Conservation (phyloP, 2,888 invertebrate species). For the Apocheima hispidaria region DNA sequence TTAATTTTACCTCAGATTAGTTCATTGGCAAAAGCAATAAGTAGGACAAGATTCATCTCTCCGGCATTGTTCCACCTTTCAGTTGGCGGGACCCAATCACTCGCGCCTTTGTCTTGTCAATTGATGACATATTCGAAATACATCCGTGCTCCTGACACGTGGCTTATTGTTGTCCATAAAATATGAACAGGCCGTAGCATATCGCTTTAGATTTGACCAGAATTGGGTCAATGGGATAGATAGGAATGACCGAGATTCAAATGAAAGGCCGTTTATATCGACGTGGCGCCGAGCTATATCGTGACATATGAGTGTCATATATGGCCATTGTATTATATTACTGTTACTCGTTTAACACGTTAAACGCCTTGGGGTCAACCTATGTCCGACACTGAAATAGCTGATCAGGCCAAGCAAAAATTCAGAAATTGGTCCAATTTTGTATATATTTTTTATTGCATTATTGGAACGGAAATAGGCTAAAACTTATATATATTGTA, state of each 20-base stretch:
- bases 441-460: no score
- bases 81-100: slow-evolving; percentile 61
- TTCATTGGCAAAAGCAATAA: slow-evolving; percentile 45
- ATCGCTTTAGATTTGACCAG: slow-evolving; percentile 35
- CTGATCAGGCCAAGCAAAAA: no score
- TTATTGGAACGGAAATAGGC: no score
- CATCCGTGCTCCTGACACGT: slow-evolving; percentile 45
- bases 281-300: slow-evolving; percentile 18
- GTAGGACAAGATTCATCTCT: slow-evolving; percentile 47
- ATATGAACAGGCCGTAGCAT: slow-evolving; percentile 45
- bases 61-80: slow-evolving; percentile 51
- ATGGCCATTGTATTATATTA: slow-evolving; percentile 8
- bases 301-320: slow-evolving; percentile 16
- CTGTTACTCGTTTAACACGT: no score
- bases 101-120: slow-evolving; percentile 58
- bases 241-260: slow-evolving; percentile 29
- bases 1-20: slow-evolving; percentile 44
- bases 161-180: slow-evolving; percentile 47
- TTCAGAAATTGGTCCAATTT: no score
- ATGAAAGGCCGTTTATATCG: slow-evolving; percentile 28
- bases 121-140: slow-evolving; percentile 60
- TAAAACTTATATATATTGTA: no score
- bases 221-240: slow-evolving; percentile 41
- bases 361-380: no score
- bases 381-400: no score